These are phyloP conservation scores for Nibea albiflora DNA, from an alignment of 2,113 vertebrate genomes.

Conservation along the genomic window DNA sequence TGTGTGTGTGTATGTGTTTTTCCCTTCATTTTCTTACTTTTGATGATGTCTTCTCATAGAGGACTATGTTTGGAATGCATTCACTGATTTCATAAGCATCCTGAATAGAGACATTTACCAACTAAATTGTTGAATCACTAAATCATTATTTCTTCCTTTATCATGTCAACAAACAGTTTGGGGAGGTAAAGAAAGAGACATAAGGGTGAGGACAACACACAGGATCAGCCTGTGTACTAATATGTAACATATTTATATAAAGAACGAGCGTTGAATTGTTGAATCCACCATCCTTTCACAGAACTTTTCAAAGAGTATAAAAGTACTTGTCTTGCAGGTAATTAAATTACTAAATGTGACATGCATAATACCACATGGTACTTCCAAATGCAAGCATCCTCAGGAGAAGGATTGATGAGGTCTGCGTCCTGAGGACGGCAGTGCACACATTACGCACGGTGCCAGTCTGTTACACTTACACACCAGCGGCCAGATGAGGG, in stretches of 20 bases:
- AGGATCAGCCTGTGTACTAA: not conserved
- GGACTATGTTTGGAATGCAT: not conserved
- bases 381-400: conserved; percentile 13
- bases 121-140: conserved; percentile 25
- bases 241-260: not conserved
- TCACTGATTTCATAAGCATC: conserved; percentile 11
- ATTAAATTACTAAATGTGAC: conserved; percentile 27
- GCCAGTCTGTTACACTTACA: conserved; percentile 74
- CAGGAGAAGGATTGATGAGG: conserved; percentile 15
- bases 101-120: conserved; percentile 32
- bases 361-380: conserved; percentile 21
- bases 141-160: not conserved
- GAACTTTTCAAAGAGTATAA: conserved; percentile 28
- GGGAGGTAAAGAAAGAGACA: not conserved
- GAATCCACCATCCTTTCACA: conserved; percentile 1
- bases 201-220: not conserved
- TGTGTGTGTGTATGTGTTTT: not conserved
- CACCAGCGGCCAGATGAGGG: conserved; percentile 81
- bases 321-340: not conserved
- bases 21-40: not conserved
- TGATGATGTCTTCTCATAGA: not conserved
- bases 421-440: conserved; percentile 52
- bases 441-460: conserved; percentile 75
- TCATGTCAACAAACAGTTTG: not conserved
- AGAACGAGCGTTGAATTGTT: not conserved